A percentile compares a stretch with the other conserved stretches of the same genome.
Evolutionary conservation across 2,797 vertebrate species (phyloP).

Genomic region (Chanos chanos): DNA sequence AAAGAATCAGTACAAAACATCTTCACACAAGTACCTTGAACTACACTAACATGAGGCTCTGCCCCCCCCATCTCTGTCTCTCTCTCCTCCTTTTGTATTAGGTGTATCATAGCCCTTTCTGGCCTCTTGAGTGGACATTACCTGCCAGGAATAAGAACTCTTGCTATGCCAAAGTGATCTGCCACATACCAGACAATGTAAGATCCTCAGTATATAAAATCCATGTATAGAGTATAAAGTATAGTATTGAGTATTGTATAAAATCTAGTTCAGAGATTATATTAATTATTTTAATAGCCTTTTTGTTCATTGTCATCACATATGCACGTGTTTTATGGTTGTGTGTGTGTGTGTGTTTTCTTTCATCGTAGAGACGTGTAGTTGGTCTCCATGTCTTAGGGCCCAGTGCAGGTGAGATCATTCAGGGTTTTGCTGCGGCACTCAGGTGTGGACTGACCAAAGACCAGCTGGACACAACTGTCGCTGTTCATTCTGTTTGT

Average conservation of each 20-base stretch:
- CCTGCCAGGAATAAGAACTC: conserved; percentile 77
- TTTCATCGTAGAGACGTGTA: conserved; percentile 69
- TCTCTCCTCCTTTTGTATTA: conserved; percentile 41
- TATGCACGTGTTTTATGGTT: no score
- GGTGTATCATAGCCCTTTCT: conserved; percentile 81
- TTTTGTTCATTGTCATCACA: no score
- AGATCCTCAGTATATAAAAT: no score
- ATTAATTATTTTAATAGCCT: no score
- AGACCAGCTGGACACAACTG: conserved; percentile 69
- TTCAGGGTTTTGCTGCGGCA: conserved; percentile 77
- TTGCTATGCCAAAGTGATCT: conserved; percentile 82
- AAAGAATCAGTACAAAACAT: no score
- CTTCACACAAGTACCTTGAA: no score
- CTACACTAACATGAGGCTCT: no score
- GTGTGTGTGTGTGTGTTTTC: no score
- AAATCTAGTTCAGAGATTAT: no score
- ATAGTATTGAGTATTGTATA: no score
- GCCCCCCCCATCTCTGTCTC: no score
- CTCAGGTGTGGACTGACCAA: conserved; percentile 82
- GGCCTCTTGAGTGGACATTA: conserved; percentile 81
- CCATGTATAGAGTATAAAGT: no score
- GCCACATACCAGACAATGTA: conserved; percentile 72
- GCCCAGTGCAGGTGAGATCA: conserved; percentile 79
- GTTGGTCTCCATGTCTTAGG: conserved; percentile 79
- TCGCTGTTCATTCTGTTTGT: conserved; percentile 76